A percentile compares a stretch with the other conserved stretches of the same genome.
Evolutionary conservation across 2,888 invertebrate genomes (phyloP).

Genomic region (Boloria selene): DNA sequence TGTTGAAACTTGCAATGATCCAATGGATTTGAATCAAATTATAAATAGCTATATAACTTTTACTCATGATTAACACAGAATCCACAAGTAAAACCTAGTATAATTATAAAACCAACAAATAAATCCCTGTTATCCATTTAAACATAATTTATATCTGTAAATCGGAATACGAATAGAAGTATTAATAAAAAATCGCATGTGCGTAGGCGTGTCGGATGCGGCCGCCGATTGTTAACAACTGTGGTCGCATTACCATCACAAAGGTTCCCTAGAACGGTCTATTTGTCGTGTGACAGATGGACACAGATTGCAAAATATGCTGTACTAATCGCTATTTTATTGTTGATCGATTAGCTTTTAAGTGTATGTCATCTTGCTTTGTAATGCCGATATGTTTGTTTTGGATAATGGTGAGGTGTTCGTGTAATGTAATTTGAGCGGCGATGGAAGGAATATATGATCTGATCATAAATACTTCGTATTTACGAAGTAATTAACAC

Average conservation of each 20-base stretch:
- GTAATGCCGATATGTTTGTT: background rate
- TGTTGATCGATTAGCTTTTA: conserved; percentile 33
- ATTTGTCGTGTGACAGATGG: conserved; percentile 47
- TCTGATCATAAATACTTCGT: too few species aligned
- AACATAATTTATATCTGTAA: background rate
- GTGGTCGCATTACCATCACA: conserved; percentile 52
- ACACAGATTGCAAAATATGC: conserved; percentile 30
- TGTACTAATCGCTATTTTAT: conserved; percentile 34
- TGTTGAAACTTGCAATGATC: too few species aligned
- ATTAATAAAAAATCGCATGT: conserved; percentile 38
- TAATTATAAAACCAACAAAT: conserved; percentile 1
- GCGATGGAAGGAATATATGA: too few species aligned
- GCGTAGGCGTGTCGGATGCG: conserved; percentile 51
- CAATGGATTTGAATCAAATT: too few species aligned
- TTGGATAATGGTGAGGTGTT: background rate
- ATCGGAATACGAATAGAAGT: conserved; percentile 9
- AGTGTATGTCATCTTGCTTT: background rate
- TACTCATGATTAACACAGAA: too few species aligned
- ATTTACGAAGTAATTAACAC: too few species aligned
- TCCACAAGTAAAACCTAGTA: background rate
- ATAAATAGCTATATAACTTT: too few species aligned
- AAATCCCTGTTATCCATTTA: conserved; percentile 8
- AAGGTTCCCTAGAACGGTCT: conserved; percentile 40
- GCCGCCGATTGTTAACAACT: conserved; percentile 42
- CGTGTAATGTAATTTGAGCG: too few species aligned